Base-by-base conservation (phyloP, 2,113 vertebrate genomes). In the Pluvianellus socialis region DNA sequence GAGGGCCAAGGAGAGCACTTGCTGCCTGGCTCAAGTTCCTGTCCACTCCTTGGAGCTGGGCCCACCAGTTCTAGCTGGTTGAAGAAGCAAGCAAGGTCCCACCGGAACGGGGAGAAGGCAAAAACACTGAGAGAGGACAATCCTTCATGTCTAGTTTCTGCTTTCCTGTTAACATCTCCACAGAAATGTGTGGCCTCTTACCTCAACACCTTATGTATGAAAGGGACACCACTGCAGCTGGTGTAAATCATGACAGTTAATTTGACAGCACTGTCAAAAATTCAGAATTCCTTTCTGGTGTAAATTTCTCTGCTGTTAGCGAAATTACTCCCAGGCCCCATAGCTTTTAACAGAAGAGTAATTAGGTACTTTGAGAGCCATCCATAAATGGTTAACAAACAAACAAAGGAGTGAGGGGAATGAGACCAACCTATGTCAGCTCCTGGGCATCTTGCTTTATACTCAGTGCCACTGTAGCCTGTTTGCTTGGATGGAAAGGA, bases 401-500 rank as follows among this genome's bases (percentile, higher is more conserved):
- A 66, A 76, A 70, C 4, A 77, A 75, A 80, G 5, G 32, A 70
- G 9, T n/a, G 7, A 1, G 8, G 24, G 33, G 6, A 91, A 50
- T 56, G 45, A 82, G 24, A 91, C 66, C 56, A 88, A 35, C 82
- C 24, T 40, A 2, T 87, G 50, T 68, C 83, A 82, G 76, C 49
- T 92, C 79, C 55, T 75, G 66, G 49, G 53, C 63, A 65, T 82
- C 86, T 56, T 89, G 83, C 38, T 85, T 96, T 89, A 61, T 59
- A 68, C 72, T 65, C 32, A 85, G 70, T 86, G 70, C 56, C 26
- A 56, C 44, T 52, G 35, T 38, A 87, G 23, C 35, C 30, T 84
- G 72, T 84, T 95, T 86, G 93, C 92, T 91, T 68, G 9, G 63
- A 92, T 92, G 72, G 68, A 91, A 92, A 56, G 59, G 49, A 90